Conservation (phyloP, 92 coral and sea anemone species). For the Epizoanthus illoricatus region DNA sequence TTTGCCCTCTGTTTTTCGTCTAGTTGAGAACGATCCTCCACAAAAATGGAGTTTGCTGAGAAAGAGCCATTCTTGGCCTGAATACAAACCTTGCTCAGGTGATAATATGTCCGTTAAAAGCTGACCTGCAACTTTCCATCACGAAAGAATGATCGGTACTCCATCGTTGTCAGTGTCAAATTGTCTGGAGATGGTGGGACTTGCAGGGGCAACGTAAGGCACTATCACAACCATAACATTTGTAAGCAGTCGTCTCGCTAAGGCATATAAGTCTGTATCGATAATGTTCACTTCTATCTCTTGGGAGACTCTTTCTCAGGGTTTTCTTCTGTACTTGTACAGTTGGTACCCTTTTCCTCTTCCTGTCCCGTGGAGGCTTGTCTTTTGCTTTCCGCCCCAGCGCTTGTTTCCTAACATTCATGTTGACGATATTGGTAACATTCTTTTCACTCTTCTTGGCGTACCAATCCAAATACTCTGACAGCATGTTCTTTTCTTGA, state of each 20-base stretch:
- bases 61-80: constrained; percentile 24
- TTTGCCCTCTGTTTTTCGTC: constrained; percentile 26
- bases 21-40: constrained; percentile 31
- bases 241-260: too few species aligned
- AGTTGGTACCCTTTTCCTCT: constrained; percentile 11
- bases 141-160: constrained; percentile 21
- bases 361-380: constrained; percentile 28
- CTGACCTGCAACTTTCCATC: constrained; percentile 41
- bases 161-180: constrained; percentile 28
- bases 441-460: background rate
- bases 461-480: constrained; percentile 24
- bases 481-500: constrained; percentile 25
- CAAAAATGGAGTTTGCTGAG: constrained; percentile 3
- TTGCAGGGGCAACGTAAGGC: background rate
- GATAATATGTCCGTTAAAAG: constrained; percentile 33
- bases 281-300: constrained; percentile 18
- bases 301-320: constrained; percentile 35
- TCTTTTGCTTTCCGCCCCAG: constrained; percentile 37
- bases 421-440: constrained; percentile 22
- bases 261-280: too few species aligned
- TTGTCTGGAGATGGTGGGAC: constrained; percentile 36
- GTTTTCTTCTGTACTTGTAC: constrained; percentile 30
- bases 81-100: constrained; percentile 21
- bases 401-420: constrained; percentile 28
- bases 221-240: too few species aligned